Conservation (phyloP, 2,113 vertebrate genomes). For the Myotis yumanensis region DNA sequence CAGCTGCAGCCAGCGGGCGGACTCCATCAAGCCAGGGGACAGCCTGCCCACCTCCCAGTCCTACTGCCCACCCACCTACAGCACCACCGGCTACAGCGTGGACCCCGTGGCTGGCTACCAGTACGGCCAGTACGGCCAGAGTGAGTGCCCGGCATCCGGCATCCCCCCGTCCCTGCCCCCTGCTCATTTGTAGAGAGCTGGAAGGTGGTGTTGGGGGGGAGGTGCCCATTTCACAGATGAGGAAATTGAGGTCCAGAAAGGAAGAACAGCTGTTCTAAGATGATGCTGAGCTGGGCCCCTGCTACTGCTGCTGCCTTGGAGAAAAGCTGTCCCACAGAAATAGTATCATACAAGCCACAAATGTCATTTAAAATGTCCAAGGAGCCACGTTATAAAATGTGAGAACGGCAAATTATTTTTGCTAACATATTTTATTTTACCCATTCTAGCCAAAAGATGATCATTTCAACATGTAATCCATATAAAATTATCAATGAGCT, state of each 20-base stretch:
- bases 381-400: not conserved
- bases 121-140: conserved; percentile 97
- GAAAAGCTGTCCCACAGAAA: accelerated
- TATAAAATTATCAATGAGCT: accelerated
- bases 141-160: conserved; percentile 84
- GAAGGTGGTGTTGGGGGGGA: not conserved
- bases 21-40: conserved; percentile 97
- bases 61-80: conserved; percentile 99
- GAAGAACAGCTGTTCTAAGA: not conserved
- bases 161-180: not conserved
- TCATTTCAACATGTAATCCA: not conserved
- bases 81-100: conserved; percentile 97
- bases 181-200: not conserved
- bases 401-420: not conserved
- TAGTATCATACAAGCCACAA: accelerated
- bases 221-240: not conserved
- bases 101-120: conserved; percentile 99
- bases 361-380: not conserved
- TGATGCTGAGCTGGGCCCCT: not conserved
- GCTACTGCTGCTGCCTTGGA: accelerated
- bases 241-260: not conserved
- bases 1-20: conserved; percentile 98
- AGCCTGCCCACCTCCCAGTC: conserved; percentile 97
- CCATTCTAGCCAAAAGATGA: not conserved
- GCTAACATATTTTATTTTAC: not conserved